A percentile compares a stretch with the other conserved stretches of the same genome.
phyloP scores from a whole-genome alignment of 2,888 invertebrate species.

The Dicycla oo region DNA sequence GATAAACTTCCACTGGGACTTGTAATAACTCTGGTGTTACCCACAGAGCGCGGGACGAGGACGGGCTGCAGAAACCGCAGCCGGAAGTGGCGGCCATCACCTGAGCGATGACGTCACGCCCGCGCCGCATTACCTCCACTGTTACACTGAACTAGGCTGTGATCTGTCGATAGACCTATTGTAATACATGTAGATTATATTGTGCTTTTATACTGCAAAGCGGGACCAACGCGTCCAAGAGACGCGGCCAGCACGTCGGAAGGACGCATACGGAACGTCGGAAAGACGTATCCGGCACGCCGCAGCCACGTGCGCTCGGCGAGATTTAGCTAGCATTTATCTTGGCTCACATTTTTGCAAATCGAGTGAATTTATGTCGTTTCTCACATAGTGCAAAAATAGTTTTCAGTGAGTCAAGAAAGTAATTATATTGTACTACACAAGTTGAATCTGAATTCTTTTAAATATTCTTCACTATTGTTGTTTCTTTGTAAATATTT shows the following conservation, averaged over 20 bases:
- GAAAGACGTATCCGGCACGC: not conserved
- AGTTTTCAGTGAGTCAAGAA: constrained; percentile 45
- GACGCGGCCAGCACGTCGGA: constrained; percentile 23
- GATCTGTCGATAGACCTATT: constrained; percentile 86
- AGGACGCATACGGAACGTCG: not conserved
- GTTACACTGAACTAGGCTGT: constrained; percentile 85
- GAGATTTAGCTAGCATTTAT: constrained; percentile 59
- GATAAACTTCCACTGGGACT: no score
- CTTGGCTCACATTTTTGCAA: constrained; percentile 49
- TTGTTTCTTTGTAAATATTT: constrained; percentile 64
- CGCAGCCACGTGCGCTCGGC: constrained; percentile 14
- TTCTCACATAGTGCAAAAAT: constrained; percentile 50
- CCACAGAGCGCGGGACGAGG: constrained; percentile 85
- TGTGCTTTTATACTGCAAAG: constrained; percentile 78
- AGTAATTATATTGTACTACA: constrained; percentile 45
- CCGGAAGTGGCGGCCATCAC: constrained; percentile 84
- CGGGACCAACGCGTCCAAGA: constrained; percentile 78
- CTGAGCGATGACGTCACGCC: constrained; percentile 35
- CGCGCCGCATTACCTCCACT: constrained; percentile 70
- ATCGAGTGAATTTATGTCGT: constrained; percentile 33
- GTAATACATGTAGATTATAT: constrained; percentile 72
- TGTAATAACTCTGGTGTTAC: not conserved
- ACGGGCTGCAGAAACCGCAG: constrained; percentile 80
- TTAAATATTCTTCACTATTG: constrained; percentile 47
- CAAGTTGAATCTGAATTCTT: constrained; percentile 52